Base-by-base conservation (phyloP, 2,113 vertebrate genomes). In the Oncorhynchus mykiss region DNA sequence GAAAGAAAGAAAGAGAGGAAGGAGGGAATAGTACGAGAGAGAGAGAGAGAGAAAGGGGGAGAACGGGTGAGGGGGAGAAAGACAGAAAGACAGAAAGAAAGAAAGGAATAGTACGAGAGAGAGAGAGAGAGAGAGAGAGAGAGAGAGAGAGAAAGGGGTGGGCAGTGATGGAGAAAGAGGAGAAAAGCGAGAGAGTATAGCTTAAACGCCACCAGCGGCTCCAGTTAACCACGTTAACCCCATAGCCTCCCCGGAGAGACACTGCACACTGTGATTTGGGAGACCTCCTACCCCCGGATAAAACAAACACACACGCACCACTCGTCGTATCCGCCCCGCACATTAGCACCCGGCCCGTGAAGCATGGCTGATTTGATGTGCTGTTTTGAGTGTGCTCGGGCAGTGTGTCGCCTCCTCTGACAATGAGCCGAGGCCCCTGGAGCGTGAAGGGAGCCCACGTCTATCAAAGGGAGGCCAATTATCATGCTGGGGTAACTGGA, bases 391-490 rank as follows among this genome's bases (percentile, higher is more conserved):
- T 79, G 73, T 88, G 89, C 25, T 11, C 12, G 64, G 22, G 25
- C 25, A 29, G 89, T 85, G 48, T 90, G 91, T 88, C 80, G 82
- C 88, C 87, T 83, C 83, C 77, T 80, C 88, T 86, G 72, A 89
- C 87, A 88, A 88, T 86, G 84, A 87, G 78, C 82, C 69, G 84
- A 74, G 82, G 84, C 84, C 84, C 86, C 89, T 82, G 79, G 80
- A 91, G 88, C 83, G 85, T 90, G 89, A 87, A 88, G 84, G 86
- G 87, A 82, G 87, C 85, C 86, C 77, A 77, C 77, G 86, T 88
- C 87, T 87, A 87, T 91, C 90, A 87, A 81, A 89, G 86, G 89
- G 80, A 9, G 78, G 83, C 90, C 88, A 91, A 89, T 91, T 91
- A 90, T 86, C 86, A 91, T 76, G 82, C 90, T 86, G 86, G 78